Base-by-base conservation (phyloP, 2,888 invertebrate species). In the Torymus aiolomorphi region DNA sequence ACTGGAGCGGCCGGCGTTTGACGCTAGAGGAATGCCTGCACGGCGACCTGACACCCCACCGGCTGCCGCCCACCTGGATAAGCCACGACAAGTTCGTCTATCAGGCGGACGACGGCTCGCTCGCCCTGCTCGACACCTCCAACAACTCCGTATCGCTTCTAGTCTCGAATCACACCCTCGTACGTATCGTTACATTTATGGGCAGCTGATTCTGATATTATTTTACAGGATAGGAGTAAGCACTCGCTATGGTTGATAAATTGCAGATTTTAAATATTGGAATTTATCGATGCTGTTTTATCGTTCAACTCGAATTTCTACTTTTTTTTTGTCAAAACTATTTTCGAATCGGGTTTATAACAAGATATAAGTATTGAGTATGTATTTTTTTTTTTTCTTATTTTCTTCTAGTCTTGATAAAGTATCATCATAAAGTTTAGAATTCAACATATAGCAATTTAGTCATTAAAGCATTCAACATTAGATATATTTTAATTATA, bases 1-100 rank as follows among this genome's bases (percentile, higher is more conserved):
- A 96, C 91, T 96, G 96, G 96, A 96, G 95, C 87, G 96, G 96
- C 81, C 94, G 95, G 85, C 94, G 96, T 84, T 95, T 96, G 94
- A 95, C 95, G 83, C 92, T 96, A 86, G 95, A 96, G 92, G 96
- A 96, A 92, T 96, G 95, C 90, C 92, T 96, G 85, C 95, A 95
- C 90, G 96, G 95, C 83, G 95, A 95, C 88, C 91, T 95, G 87
- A 93, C 94, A 80, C 94, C 94, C 79, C 93, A 93, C 85, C 92
- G 95, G 80, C 92, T 96, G 87, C 95, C 95, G 84, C 95, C 96
- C 81, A 94, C 95, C 85, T 96, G 96, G 96, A 94, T 96, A 86
- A 94, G 95, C 87, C 93, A 94, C 84, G 94, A 94, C 88, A 95
- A 96, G 91, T 95, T 96, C 88, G 95, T 96, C 89, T 96, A 95